Percentiles rank a stretch among this genome's conserved stretches.
Conservation (phyloP, 2,797 vertebrate species). For the Myotis findleyi region DNA sequence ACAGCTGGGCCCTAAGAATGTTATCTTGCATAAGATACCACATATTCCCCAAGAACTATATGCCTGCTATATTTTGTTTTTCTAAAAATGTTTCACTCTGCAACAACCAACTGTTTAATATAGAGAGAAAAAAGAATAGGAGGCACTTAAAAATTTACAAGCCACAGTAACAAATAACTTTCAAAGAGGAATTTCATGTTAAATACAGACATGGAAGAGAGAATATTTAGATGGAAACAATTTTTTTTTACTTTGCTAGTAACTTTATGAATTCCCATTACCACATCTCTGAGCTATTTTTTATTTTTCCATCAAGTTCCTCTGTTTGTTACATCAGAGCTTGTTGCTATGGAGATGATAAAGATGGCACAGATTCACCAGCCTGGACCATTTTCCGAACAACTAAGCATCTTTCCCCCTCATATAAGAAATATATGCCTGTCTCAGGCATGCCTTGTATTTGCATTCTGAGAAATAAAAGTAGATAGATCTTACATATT, state of each 20-base stretch:
- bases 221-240: conserved; percentile 37
- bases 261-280: conserved; percentile 68
- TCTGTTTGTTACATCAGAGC: conserved; percentile 74
- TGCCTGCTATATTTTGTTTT: neutral
- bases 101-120: conserved; percentile 45
- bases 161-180: neutral
- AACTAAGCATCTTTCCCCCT: conserved; percentile 79
- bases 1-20: neutral
- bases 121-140: conserved; percentile 30
- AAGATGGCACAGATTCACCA: conserved; percentile 74
- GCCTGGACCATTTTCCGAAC: conserved; percentile 77
- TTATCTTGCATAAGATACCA: neutral
- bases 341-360: conserved; percentile 84
- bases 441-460: conserved; percentile 7
- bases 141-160: conserved; percentile 72
- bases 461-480: conserved; percentile 66
- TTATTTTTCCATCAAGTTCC: conserved; percentile 62
- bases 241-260: conserved; percentile 43
- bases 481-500: conserved; percentile 22
- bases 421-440: conserved; percentile 58
- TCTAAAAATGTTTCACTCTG: conserved; percentile 10
- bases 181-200: conserved; percentile 56
- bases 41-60: neutral
- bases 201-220: conserved; percentile 19
- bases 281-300: conserved; percentile 69